Conservation (phyloP, 1,140 invertebrate genomes). For the Bombus confusus region DNA sequence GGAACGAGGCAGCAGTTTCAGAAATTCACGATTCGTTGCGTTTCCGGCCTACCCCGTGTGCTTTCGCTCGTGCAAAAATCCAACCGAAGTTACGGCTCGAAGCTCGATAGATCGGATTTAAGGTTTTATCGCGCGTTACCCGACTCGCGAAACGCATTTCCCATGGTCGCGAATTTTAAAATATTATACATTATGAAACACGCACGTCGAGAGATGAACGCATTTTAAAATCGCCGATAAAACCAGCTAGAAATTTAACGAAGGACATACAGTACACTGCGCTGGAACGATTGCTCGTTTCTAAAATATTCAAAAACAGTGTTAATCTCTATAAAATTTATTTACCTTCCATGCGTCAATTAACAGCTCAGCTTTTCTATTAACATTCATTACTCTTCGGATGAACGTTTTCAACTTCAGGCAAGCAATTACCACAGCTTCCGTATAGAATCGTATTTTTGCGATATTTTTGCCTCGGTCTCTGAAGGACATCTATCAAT, state of each 20-base stretch:
- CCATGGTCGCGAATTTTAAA: not conserved
- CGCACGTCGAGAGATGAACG: not conserved
- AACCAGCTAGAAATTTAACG: no score
- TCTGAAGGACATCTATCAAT: no score
- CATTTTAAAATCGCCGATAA: no score
- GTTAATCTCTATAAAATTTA: not conserved
- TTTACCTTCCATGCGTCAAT: not conserved
- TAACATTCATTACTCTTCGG: not conserved
- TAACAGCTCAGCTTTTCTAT: not conserved
- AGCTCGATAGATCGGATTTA: not conserved
- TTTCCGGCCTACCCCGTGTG: not conserved
- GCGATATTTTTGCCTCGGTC: not conserved
- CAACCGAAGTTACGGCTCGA: not conserved
- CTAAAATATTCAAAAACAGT: not conserved
- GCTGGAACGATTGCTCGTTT: not conserved
- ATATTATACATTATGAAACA: not conserved
- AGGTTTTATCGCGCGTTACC: not conserved
- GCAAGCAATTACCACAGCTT: not conserved
- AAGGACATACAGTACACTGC: no score
- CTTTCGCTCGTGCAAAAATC: constrained; percentile 1
- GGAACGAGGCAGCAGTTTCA: constrained; percentile 1
- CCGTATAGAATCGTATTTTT: no score
- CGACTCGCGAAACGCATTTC: not conserved
- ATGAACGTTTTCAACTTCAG: not conserved
- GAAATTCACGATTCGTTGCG: constrained; percentile 43